Base-by-base conservation (phyloP, 2,113 vertebrate species). In the Diadophis punctatus region DNA sequence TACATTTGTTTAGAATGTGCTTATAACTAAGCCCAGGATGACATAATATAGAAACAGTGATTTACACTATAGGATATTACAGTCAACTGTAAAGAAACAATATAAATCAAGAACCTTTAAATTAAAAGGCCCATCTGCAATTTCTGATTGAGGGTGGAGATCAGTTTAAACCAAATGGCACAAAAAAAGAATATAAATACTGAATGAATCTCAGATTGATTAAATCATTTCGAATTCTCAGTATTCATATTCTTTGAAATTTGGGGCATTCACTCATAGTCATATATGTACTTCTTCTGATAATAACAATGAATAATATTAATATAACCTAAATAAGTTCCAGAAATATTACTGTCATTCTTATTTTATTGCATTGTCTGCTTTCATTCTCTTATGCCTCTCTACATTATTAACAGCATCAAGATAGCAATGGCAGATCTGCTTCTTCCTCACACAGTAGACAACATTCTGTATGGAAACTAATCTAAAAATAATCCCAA, bases 401-500 rank as follows among this genome's bases (percentile, higher is more conserved):
- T 0, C 87, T 92, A 87, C 90, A 91, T 96, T 95, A 96, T 96
- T 91, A 95, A 52, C 74, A 96, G 94, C 95, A 90, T 93, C 95
- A 95, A 96, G 93, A 94, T 94, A 90, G 27, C 68, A 90, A 92
- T 90, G 84, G n/a, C 58, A 88, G 96, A 95, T 91, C 1, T 85
- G 51, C 25, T 51, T 92, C 52, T 86, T 93, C 91, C 85, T 95
- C 22, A 30, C 14, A 94, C 95, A 95, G 89, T 92, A 94, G 58
- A 88, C 91, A 94, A 92, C 91, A 94, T 94, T 96, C 90, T 89
- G 88, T 95, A 96, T 95, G 94, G 90, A 96, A 96, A 96, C 90
- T 94, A 94, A 95, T 95, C 93, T 97, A 94, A 97, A 97, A 95
- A 96, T 94, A 96, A 96, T 94, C 91, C 68, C 49, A 95, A 55